Percentiles rank a stretch among this genome's conserved stretches.
These are phyloP conservation scores for Synergus laeviventris DNA, from an alignment of 2,888 invertebrate genomes.

Conservation along the genomic window DNA sequence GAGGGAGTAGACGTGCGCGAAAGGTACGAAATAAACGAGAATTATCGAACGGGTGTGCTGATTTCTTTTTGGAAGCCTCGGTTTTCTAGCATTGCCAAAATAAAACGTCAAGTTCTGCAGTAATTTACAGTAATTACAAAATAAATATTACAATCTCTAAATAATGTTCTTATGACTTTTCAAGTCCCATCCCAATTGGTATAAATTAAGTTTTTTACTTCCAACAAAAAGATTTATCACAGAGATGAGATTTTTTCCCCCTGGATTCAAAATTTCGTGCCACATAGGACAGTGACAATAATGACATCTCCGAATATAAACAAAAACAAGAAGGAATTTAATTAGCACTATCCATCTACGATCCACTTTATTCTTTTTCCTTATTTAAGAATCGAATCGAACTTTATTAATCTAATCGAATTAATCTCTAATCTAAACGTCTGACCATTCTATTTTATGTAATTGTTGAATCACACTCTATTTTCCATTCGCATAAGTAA, in stretches of 20 bases:
- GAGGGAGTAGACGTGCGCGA: slow-evolving; percentile 29
- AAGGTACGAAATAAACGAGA: slow-evolving; percentile 25
- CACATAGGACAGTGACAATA: no score
- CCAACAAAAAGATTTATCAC: no score
- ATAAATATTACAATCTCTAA: no score
- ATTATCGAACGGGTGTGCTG: slow-evolving; percentile 7
- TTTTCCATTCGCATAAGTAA: background rate
- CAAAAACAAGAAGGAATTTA: background rate
- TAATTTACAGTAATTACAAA: background rate
- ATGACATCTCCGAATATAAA: background rate
- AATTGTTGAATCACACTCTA: background rate
- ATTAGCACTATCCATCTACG: background rate
- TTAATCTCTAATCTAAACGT: background rate
- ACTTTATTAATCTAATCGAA: background rate
- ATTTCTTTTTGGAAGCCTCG: background rate
- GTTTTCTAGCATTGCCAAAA: background rate
- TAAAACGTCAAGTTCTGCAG: background rate
- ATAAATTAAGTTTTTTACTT: no score
- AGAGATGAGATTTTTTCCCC: no score
- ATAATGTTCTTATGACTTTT: no score
- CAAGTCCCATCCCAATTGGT: no score
- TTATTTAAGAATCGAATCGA: background rate
- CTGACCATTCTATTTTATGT: background rate
- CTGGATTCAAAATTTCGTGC: no score
- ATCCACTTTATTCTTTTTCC: background rate